Evolutionary conservation across 2,797 vertebrate genomes (phyloP).

Genomic region (Pterois miles): DNA sequence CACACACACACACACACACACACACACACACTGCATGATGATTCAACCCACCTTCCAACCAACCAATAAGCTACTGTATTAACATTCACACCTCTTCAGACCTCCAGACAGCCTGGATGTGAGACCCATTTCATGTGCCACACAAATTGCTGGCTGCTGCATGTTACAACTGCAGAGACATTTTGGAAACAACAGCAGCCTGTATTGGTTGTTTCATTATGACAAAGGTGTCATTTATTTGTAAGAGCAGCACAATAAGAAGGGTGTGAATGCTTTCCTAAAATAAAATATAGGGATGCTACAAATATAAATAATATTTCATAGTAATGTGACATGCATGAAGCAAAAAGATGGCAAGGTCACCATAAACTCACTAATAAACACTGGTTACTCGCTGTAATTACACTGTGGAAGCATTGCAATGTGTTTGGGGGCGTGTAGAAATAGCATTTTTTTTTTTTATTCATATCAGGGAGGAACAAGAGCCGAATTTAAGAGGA

Average conservation of each 20-base stretch:
- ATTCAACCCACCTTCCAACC: slow-evolving; percentile 14
- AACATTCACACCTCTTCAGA: slow-evolving; percentile 16
- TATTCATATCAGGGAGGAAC: slow-evolving; percentile 14
- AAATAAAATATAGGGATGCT: neutral
- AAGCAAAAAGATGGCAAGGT: slow-evolving; percentile 2
- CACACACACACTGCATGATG: slow-evolving; percentile 19
- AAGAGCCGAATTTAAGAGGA: slow-evolving; percentile 28
- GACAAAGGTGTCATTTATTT: neutral
- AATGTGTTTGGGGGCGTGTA: neutral
- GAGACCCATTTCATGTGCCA: slow-evolving; percentile 11
- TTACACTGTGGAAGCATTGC: neutral
- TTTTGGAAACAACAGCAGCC: slow-evolving; percentile 2
- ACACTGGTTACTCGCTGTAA: neutral
- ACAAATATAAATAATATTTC: neutral
- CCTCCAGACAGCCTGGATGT: slow-evolving; percentile 6
- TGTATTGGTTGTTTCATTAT: neutral
- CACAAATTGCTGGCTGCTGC: neutral
- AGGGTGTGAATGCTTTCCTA: neutral
- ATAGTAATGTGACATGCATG: slow-evolving; percentile 7
- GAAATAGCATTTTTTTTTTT: neutral
- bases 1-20: slow-evolving; percentile 17
- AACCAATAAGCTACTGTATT: neutral
- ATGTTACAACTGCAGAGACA: neutral
- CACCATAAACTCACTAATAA: neutral
- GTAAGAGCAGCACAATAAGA: slow-evolving; percentile 13